Conservation (phyloP, 2,888 invertebrate species). For the Trisateles emortualis region DNA sequence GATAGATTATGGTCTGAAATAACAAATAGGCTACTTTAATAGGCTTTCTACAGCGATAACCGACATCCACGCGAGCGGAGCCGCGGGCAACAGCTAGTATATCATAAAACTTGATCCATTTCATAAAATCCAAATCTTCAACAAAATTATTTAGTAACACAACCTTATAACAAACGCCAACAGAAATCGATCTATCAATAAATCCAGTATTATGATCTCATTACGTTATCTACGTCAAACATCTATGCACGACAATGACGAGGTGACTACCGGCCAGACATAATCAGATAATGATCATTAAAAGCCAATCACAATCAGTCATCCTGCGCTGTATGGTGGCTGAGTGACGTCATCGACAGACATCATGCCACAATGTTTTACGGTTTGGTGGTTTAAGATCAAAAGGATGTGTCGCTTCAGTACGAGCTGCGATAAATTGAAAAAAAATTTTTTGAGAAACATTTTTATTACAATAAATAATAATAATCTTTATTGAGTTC, state of each 20-base stretch:
- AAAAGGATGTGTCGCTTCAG: conserved; percentile 1
- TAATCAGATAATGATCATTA: conserved; percentile 56
- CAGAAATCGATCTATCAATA: conserved; percentile 16
- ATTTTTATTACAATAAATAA: neutral
- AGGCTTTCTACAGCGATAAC: too few relatives aligned
- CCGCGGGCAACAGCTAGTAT: too few relatives aligned
- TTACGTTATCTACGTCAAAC: conserved; percentile 53
- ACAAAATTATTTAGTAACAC: conserved; percentile 22
- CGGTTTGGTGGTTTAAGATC: conserved; percentile 9
- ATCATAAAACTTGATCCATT: too few relatives aligned
- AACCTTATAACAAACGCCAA: conserved; percentile 19
- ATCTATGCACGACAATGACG: conserved; percentile 59
- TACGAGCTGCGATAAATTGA: neutral
- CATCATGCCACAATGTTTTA: conserved; percentile 5
- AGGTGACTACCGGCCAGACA: conserved; percentile 45
- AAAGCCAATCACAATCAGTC: conserved; percentile 64
- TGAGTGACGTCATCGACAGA: conserved; percentile 31
- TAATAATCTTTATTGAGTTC: too few relatives aligned
- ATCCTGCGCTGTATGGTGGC: conserved; percentile 40
- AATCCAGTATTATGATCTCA: conserved; percentile 55
- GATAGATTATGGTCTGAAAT: too few relatives aligned
- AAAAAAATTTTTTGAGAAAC: neutral
- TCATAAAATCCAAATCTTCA: too few relatives aligned
- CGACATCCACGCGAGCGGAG: too few relatives aligned
- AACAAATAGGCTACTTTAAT: too few relatives aligned